Conservation (phyloP, 2,888 invertebrate species). For the Polydrusus tereticollis region DNA sequence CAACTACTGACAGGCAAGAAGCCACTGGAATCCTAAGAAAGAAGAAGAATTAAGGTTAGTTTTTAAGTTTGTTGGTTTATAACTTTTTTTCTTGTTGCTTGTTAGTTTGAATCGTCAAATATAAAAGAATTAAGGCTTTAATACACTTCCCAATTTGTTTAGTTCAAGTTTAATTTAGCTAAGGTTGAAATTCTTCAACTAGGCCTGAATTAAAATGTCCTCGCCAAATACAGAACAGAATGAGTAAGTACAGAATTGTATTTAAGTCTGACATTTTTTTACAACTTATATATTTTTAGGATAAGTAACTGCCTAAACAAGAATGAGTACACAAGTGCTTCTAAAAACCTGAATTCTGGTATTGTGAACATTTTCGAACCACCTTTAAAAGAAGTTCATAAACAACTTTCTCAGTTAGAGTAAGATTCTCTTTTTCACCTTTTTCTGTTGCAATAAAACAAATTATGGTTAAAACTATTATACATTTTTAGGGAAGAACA, state of each 20-base stretch:
- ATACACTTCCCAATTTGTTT: too few relatives aligned
- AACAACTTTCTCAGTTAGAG: constrained; percentile 51
- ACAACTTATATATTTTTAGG: neutral
- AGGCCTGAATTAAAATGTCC: neutral
- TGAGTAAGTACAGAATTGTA: constrained; percentile 5
- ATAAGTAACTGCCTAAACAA: neutral
- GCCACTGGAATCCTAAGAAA: too few relatives aligned
- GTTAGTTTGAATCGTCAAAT: too few relatives aligned
- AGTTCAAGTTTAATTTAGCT: too few relatives aligned
- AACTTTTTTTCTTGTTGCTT: too few relatives aligned
- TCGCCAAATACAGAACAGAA: neutral
- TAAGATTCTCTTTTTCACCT: neutral
- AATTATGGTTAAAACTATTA: too few relatives aligned
- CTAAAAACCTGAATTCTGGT: constrained; percentile 27
- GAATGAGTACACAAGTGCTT: neutral
- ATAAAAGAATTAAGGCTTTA: too few relatives aligned
- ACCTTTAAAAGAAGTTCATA: constrained; percentile 45
- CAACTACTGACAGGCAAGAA: too few relatives aligned
- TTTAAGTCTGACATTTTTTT: neutral
- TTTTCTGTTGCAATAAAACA: too few relatives aligned
- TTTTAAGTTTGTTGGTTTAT: too few relatives aligned
- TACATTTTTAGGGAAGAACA: constrained; percentile 50
- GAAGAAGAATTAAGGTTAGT: too few relatives aligned
- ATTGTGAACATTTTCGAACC: constrained; percentile 46
- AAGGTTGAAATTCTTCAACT: neutral